Base-by-base conservation (phyloP, 2,888 invertebrate genomes). In the Stenodema calcarata region DNA sequence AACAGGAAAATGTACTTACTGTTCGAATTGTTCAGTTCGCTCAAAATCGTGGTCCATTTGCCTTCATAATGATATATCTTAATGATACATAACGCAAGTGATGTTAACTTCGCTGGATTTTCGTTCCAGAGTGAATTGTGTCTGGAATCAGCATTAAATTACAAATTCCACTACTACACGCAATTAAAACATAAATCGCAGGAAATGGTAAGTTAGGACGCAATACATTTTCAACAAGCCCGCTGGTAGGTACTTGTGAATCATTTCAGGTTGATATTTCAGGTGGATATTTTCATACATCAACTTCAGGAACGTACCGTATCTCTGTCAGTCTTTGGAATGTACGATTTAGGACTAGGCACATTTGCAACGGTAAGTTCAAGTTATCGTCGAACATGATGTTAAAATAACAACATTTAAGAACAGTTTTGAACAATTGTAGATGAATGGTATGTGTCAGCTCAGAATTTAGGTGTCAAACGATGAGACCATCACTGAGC, bases 191-290 rank as follows among this genome's bases (percentile, higher is more conserved):
- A 44, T 3, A 30, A 50, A 27, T 28, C 54, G 1, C 28, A 54
- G 4, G 80, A 47, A 7, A 44, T 80, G 50, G 80, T 80, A 30
- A 80, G 28, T n/a, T n/a, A n/a, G n/a, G n/a, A n/a, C n/a, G n/a
- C n/a, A n/a, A n/a, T n/a, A 78, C 11, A n/a, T 76, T 16, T 41
- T 41, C 41, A 75, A 75, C n/a, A n/a, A n/a, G n/a, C n/a, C n/a
- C n/a, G n/a, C 35, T 35, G 35, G 35, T 35, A 35, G 35, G 35
- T 35, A 7, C 35, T 7, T 35, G 7, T 7, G 4, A 35, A 35
- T 18, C 30, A 75, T 35, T 35, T 11, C 35, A 27, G 2, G 78
- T 6, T 44, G 78, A 44, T 14, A 18, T 78, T n/a, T 12, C 80
- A 80, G 80, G 54, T 54, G 27, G 80, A 80, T 28, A 30, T 16